Percentiles rank a stretch among this genome's conserved stretches.
These are phyloP conservation scores for Caenorhabditis imperialis DNA, from an alignment of 2,888 invertebrate species.

Conservation along the genomic window DNA sequence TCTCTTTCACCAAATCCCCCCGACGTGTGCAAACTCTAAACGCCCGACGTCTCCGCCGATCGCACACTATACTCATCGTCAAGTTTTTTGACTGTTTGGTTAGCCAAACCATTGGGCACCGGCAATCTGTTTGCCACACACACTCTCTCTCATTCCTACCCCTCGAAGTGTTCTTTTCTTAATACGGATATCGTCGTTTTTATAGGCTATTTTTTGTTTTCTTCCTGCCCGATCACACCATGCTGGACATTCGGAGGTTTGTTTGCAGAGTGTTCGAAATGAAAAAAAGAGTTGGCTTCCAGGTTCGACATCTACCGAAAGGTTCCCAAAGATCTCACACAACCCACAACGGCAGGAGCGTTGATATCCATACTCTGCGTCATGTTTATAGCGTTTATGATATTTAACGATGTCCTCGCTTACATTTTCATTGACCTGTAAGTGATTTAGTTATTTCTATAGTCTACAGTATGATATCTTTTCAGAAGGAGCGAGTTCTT, in stretches of 20 bases:
- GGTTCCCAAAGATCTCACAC: conserved; percentile 82
- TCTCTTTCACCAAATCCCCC: conserved; percentile 42
- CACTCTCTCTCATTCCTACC: conserved; percentile 32
- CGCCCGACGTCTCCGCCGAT: conserved; percentile 5
- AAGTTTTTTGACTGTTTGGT: conserved; percentile 56
- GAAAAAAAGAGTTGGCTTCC: no score
- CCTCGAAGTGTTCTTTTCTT: conserved; percentile 41
- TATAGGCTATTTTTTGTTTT: conserved; percentile 39
- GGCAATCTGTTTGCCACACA: conserved; percentile 53
- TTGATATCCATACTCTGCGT: conserved; percentile 65
- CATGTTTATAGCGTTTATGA: conserved; percentile 66
- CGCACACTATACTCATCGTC: conserved; percentile 14
- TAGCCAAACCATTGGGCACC: conserved; percentile 54
- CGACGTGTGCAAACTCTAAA: conserved; percentile 49
- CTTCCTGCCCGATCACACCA: conserved; percentile 14
- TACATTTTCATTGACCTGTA: conserved; percentile 69
- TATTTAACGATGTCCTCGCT: conserved; percentile 68
- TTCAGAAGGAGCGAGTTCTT: conserved; percentile 80
- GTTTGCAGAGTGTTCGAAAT: conserved; percentile 18
- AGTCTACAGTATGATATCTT: conserved; percentile 6
- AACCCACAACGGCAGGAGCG: conserved; percentile 80
- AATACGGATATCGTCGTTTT: conserved; percentile 30
- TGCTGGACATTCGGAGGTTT: conserved; percentile 63
- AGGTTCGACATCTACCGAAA: conserved; percentile 83
- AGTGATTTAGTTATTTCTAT: conserved; percentile 33